These are phyloP conservation scores for Bugulina stolonifera DNA, from an alignment of 2,888 invertebrate genomes.

Conservation along the genomic window DNA sequence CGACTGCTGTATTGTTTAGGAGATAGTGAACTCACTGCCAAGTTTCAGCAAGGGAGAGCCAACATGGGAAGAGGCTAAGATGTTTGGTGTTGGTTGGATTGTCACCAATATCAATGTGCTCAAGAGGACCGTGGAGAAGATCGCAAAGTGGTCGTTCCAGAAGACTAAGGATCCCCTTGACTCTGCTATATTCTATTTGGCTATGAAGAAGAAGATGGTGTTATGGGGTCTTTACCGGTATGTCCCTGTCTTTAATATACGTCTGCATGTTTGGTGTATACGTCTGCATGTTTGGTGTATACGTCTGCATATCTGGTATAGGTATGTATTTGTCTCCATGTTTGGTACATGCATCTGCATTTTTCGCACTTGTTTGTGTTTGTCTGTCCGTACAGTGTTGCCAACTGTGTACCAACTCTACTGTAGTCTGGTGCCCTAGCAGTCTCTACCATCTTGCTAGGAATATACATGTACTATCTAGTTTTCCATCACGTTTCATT, in stretches of 20 bases:
- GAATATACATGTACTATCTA: too few species aligned
- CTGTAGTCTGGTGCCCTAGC: too few species aligned
- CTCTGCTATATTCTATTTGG: conserved; percentile 91
- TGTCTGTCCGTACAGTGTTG: too few species aligned
- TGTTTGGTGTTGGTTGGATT: conserved; percentile 96
- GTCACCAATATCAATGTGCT: conserved; percentile 75
- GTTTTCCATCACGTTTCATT: too few species aligned
- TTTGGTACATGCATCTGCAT: too few species aligned
- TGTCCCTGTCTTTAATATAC: too few species aligned
- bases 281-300: too few species aligned
- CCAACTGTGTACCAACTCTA: too few species aligned
- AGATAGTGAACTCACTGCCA: conserved; percentile 78
- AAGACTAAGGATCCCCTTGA: conserved; percentile 89
- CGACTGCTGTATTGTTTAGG: conserved; percentile 56
- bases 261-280: too few species aligned
- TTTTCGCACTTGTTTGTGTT: too few species aligned
- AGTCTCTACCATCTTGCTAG: too few species aligned
- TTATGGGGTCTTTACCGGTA: conserved; percentile 83
- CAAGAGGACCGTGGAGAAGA: conserved; percentile 76
- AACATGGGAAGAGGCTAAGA: conserved; percentile 82
- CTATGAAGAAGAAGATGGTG: conserved; percentile 94
- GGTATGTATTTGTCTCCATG: not conserved
- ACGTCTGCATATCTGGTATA: too few species aligned
- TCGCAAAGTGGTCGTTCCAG: conserved; percentile 90
- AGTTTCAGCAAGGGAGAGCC: conserved; percentile 55